Evolutionary conservation across 2,888 invertebrate genomes (phyloP), one percentile per base, ranked within the genome.

Genomic region (Blastobasis adustella): DNA sequence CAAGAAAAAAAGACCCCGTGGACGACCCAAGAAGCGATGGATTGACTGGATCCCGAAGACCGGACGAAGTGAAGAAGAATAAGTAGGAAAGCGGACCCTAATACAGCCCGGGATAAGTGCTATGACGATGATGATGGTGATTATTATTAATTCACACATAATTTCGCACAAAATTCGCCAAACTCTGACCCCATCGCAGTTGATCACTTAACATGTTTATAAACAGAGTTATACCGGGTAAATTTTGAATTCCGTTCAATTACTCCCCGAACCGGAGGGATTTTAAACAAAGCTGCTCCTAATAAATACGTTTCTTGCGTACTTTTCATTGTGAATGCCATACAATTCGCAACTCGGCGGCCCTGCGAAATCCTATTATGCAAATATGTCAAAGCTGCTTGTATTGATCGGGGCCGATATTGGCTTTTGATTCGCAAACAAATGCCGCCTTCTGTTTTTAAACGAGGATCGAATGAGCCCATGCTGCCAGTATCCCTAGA

Each of bases 341-440:
- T 48, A 44, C 47, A 23, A 47, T 49, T 49, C 42, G 49, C 52
- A 41, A 49, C 41, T 46, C 46, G 45, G 49, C 46, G 45, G 49
- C 51, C 65, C 60, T 67, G 67, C 72, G 61, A 82, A 84, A 82
- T 82, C 82, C 80, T 82, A 81, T 82, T 83, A 83, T 85, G 86
- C 77, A 83, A 85, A 85, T 85, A 80, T 76, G 70, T 77, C 73
- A 79, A 82, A 81, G 79, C 76, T 63, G 67, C 70, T 71, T 78
- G 76, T 82, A 86, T 86, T 73, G 86, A 85, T 84, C 81, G 65
- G 57, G 61, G 56, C 66, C 65, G 77, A 81, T 83, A 86, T 86
- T 83, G 82, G 79, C 76, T 75, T 82, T 82, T 83, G 86, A 84
- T 85, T 85, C 75, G 78, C 77, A 80, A 85, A 85, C 81, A 83